Conservation (phyloP, 2,888 invertebrate genomes). For the Leucozona laternaria region DNA sequence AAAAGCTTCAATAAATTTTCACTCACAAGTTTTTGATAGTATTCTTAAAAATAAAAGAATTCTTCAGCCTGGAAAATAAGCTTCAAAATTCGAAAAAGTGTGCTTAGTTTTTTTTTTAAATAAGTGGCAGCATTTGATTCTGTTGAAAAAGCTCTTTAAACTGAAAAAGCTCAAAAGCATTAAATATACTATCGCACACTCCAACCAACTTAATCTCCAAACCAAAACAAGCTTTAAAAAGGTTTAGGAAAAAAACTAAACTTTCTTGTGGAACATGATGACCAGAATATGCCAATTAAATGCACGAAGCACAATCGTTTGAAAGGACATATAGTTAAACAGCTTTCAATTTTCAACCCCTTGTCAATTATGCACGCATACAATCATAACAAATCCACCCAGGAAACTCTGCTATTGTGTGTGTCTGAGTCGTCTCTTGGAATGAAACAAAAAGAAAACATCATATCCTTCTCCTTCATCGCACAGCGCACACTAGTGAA, state of each 20-base stretch:
- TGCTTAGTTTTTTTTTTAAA: not conserved
- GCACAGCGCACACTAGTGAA: constrained; percentile 54
- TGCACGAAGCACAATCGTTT: constrained; percentile 3
- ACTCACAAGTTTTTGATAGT: too few relatives aligned
- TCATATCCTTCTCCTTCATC: constrained; percentile 24
- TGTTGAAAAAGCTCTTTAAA: not conserved
- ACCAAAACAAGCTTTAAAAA: not conserved
- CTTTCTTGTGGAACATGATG: not conserved
- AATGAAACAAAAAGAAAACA: constrained; percentile 40
- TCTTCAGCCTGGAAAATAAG: too few relatives aligned
- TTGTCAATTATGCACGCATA: constrained; percentile 49
- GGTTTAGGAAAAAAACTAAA: not conserved
- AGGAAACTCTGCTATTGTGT: constrained; percentile 44
- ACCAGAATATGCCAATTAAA: not conserved
- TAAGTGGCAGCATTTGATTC: not conserved
- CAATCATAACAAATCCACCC: constrained; percentile 50
- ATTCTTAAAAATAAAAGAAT: too few relatives aligned
- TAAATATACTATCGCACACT: not conserved
- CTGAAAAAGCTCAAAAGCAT: not conserved
- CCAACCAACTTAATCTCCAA: not conserved
- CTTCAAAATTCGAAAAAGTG: too few relatives aligned
- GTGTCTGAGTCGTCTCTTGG: constrained; percentile 38
- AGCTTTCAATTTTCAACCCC: constrained; percentile 53
- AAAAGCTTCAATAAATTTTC: too few relatives aligned
- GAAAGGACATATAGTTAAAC: constrained; percentile 21